Evolutionary conservation across 64 coral and sea anemone species (phyloP), one percentile per base, ranked within the genome.

Genomic region (Cladopsammia gracilis): DNA sequence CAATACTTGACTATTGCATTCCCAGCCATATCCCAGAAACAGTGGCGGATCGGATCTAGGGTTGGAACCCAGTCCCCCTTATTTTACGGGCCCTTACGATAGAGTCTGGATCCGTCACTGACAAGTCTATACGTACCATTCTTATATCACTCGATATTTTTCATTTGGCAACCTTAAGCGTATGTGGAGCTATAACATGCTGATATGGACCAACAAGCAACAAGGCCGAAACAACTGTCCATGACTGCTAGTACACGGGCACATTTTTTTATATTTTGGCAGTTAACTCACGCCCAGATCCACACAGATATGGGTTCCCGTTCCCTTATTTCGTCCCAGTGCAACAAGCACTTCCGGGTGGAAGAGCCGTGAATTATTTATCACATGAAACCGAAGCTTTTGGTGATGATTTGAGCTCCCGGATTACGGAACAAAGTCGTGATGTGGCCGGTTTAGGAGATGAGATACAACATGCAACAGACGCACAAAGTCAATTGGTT

Each of bases 321-420:
- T 50, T 84, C 49, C 72, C 72, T 75, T 75, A 75, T 67, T 87
- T 66, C 65, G 60, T 87, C 25, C 91, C 91, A 34, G 42, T 86
- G 2, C 44, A 18, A n/a, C 46, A n/a, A 4, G n/a, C 62, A 8
- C 70, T 93, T 74, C 91, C 82, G 45, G 91, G 82, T 46, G 91
- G 82, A 48, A 56, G 85, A 53, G 91, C 71, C 0, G 91, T 93
- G 51, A 78, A 83, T 11, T 93, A 87, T 72, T 64, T 93, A 13
- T 76, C 81, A 13, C 71, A 87, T 58, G 81, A 86, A 59, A 86
- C 91, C 4, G 56, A 93, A 72, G 57, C 61, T 79, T 78, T 93
- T 56, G 91, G 70, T 6, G 74, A 93, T 15, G 82, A 87, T 52
- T 51, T 93, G 61, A 87, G 91, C 56, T 77, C 81, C 23, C 82